These are phyloP conservation scores for Notamacropus eugenii DNA, from an alignment of 2,797 vertebrate genomes.

Conservation along the genomic window DNA sequence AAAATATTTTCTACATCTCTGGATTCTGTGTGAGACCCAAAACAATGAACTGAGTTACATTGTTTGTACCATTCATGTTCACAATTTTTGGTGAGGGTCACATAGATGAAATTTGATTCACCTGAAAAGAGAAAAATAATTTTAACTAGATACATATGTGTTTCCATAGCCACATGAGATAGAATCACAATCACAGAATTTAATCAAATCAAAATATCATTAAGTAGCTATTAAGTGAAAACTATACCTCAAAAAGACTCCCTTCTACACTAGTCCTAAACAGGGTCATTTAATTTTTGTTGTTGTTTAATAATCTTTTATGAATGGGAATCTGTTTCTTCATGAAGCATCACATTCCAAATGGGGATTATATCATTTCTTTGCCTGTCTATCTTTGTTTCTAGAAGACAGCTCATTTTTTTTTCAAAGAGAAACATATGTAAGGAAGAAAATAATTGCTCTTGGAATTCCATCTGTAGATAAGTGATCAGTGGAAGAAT, in stretches of 20 bases:
- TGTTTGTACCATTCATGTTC: slow-evolving; percentile 45
- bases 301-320: background rate
- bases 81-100: background rate
- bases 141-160: background rate
- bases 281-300: background rate
- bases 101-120: background rate
- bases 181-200: background rate
- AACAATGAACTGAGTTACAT: slow-evolving; percentile 62
- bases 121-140: background rate
- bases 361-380: too few species aligned
- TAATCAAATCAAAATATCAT: background rate
- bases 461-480: background rate
- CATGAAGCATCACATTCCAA: background rate
- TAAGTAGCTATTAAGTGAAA: background rate
- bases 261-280: background rate
- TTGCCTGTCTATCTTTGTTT: background rate
- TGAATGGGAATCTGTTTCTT: background rate
- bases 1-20: slow-evolving; percentile 16
- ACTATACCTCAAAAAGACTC: background rate
- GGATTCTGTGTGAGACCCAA: slow-evolving; percentile 22
- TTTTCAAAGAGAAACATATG: background rate
- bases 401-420: too few species aligned
- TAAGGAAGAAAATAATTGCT: background rate
- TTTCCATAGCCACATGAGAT: background rate
- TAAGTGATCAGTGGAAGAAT: background rate